Evolutionary conservation across 2,888 invertebrate genomes (phyloP).

Genomic region (Agrotis puta): DNA sequence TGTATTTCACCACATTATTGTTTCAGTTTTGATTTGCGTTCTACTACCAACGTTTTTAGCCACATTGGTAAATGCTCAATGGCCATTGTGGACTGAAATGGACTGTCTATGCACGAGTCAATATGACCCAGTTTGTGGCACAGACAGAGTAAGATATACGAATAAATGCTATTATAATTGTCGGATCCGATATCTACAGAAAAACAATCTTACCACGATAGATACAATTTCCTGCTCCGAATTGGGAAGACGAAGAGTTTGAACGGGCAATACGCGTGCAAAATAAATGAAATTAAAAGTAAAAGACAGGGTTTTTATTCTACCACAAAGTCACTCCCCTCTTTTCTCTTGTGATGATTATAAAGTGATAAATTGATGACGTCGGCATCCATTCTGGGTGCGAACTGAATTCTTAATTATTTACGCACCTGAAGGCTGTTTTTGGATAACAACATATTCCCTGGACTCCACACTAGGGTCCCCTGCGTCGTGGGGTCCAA

Average conservation of each 20-base stretch:
- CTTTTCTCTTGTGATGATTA: too few species aligned
- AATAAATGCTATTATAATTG: slow-evolving; percentile 73
- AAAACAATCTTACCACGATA: slow-evolving; percentile 51
- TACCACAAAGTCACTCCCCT: not conserved
- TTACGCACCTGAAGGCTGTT: too few species aligned
- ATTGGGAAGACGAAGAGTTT: not conserved
- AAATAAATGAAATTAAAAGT: slow-evolving; percentile 6
- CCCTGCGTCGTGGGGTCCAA: too few species aligned
- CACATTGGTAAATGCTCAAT: slow-evolving; percentile 20
- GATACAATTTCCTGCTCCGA: slow-evolving; percentile 55
- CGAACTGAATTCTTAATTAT: too few species aligned
- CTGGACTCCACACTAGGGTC: too few species aligned
- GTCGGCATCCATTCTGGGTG: not conserved
- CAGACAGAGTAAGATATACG: slow-evolving; percentile 66
- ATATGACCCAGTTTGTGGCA: slow-evolving; percentile 74
- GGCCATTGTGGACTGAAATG: slow-evolving; percentile 58
- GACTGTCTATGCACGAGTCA: slow-evolving; percentile 71
- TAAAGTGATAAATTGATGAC: too few species aligned
- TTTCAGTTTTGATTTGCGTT: slow-evolving; percentile 60
- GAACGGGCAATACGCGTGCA: not conserved
- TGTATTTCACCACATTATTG: slow-evolving; percentile 10
- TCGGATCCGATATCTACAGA: slow-evolving; percentile 57
- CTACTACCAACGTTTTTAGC: slow-evolving; percentile 34
- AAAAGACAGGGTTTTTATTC: not conserved
- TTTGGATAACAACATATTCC: too few species aligned